Evolutionary conservation across 1,140 invertebrate genomes (phyloP).

Genomic region (Teleopsis dalmanni): DNA sequence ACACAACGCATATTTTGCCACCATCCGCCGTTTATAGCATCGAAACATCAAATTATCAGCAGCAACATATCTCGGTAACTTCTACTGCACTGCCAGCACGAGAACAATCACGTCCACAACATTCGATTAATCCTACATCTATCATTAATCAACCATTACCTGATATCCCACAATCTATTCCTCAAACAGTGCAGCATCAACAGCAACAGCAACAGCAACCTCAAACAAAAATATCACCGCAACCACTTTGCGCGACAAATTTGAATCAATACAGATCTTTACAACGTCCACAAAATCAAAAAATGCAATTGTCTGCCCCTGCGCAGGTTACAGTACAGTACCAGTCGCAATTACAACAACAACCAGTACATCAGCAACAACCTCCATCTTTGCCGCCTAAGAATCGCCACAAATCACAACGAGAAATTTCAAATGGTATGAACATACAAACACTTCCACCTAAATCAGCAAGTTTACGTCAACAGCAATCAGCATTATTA

Average conservation of each 20-base stretch:
- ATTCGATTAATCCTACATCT: conserved; percentile 36
- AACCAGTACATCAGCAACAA: conserved; percentile 21
- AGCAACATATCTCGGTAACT: conserved; percentile 10
- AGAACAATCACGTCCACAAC: conserved; percentile 12
- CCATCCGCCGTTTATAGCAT: conserved; percentile 40
- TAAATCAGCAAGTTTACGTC: conserved; percentile 28
- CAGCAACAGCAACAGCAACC: conserved; percentile 13
- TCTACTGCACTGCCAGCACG: conserved; percentile 11
- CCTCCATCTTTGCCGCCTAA: conserved; percentile 41
- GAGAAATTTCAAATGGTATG: conserved; percentile 30
- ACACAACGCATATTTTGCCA: conserved; percentile 38
- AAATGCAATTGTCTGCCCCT: conserved; percentile 9
- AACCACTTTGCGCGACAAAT: conserved; percentile 39
- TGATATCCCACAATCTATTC: conserved; percentile 41
- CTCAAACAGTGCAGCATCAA: no score
- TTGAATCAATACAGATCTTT: conserved; percentile 40
- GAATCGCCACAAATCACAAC: conserved; percentile 34
- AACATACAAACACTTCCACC: conserved; percentile 37
- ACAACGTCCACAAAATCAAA: conserved; percentile 28
- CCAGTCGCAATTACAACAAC: conserved; percentile 12
- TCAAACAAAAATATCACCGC: conserved; percentile 34
- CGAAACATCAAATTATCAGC: conserved; percentile 22
- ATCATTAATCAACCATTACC: conserved; percentile 43
- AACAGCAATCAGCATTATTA: conserved; percentile 23
- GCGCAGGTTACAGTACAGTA: conserved; percentile 16